These are phyloP conservation scores for Lampris incognitus DNA, from an alignment of 2,113 vertebrate genomes.

Conservation along the genomic window DNA sequence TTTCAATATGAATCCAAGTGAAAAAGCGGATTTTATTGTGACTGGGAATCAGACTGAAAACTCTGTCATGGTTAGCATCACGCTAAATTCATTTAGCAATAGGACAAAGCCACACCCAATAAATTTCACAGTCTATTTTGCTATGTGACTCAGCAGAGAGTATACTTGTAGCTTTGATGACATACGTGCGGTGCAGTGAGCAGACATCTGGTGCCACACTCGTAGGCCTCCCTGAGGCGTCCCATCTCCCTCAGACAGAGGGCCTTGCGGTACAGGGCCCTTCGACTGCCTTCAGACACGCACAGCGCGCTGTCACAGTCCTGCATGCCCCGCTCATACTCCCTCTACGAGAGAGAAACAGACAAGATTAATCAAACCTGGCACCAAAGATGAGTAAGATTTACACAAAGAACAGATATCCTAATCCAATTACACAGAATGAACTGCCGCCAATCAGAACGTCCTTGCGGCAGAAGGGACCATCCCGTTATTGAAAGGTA, in stretches of 20 bases:
- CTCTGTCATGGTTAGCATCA: no score
- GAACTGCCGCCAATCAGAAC: no score
- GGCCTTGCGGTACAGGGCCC: constrained; percentile 93
- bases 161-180: background rate
- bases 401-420: no score
- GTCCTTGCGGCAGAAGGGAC: no score
- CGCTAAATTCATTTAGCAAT: no score
- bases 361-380: background rate
- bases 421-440: no score
- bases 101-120: no score
- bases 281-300: constrained; percentile 89
- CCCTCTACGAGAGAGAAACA: constrained; percentile 79
- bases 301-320: constrained; percentile 93
- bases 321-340: constrained; percentile 91
- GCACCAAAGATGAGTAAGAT: background rate
- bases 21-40: no score
- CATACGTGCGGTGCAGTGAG: constrained; percentile 93
- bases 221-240: constrained; percentile 93
- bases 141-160: background rate
- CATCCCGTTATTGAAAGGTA: no score
- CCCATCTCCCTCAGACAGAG: constrained; percentile 91
- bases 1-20: no score
- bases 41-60: no score
- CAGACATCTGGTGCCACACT: constrained; percentile 93
- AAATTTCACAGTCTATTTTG: no score